Evolutionary conservation across 1,140 invertebrate species (phyloP).

Genomic region (Teleopsis dalmanni): DNA sequence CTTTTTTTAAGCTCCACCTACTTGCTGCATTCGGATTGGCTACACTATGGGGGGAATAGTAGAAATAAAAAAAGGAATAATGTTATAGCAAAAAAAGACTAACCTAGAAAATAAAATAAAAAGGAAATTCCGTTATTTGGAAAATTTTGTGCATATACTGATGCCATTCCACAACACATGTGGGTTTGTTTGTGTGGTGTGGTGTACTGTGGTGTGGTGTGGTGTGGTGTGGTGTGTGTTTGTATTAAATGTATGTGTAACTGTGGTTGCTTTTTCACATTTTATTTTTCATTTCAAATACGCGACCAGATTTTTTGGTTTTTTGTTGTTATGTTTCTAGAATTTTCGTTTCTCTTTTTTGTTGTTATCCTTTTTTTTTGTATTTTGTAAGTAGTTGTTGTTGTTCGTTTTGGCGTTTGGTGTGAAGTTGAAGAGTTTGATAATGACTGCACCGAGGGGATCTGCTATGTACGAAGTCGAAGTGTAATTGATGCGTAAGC

Average conservation of each 20-base stretch:
- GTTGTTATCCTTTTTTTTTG: too few species aligned
- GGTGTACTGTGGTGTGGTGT: background rate
- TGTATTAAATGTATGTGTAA: background rate
- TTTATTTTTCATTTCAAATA: slow-evolving; percentile 2
- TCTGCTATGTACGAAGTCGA: too few species aligned
- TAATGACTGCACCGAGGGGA: too few species aligned
- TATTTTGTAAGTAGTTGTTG: too few species aligned
- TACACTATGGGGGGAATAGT: slow-evolving; percentile 16
- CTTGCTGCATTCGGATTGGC: slow-evolving; percentile 38
- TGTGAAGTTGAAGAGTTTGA: too few species aligned
- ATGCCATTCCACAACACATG: background rate
- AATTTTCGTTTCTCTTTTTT: too few species aligned
- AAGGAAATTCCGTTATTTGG: background rate
- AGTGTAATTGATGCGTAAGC: too few species aligned
- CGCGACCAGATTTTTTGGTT: background rate
- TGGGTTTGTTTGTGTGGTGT: background rate
- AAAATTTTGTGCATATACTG: background rate
- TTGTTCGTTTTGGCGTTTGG: too few species aligned
- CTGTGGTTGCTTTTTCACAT: too few species aligned
- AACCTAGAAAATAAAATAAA: slow-evolving; percentile 12
- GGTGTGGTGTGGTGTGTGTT: background rate
- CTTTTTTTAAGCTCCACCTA: slow-evolving; percentile 43
- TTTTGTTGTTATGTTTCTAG: too few species aligned
- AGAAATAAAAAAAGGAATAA: background rate
- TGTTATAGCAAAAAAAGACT: slow-evolving; percentile 4